Evolutionary conservation across 2,888 invertebrate species (phyloP), one percentile per base, ranked within the genome.

Genomic region (Dichetophora obliterata): DNA sequence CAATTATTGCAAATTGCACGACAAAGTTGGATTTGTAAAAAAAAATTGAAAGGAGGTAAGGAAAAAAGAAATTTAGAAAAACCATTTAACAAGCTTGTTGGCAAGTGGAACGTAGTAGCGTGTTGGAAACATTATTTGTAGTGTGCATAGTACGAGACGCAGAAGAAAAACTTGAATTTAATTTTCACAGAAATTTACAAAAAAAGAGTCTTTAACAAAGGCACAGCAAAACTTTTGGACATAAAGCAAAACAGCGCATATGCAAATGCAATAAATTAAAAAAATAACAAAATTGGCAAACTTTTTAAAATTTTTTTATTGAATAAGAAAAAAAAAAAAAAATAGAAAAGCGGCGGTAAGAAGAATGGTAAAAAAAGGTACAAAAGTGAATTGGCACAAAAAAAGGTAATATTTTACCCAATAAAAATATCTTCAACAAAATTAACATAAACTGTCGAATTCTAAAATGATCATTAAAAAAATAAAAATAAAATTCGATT

Each of bases 1-100:
- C 72, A 72, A 72, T 71, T 71, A 59, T 52, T 74, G 65, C 52
- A 65, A 74, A 74, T 74, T 74, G 65, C 50, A 68, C 34, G 68
- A 68, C 68, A 68, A 68, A 68, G 68, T 66, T 66, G 43, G 43
- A 43, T 43, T 66, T 19, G 22, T 22, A 37, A 66, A 27, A 65
- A 65, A 65, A 27, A 19, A 65, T n/a, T n/a, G 8, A 16, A 24
- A 65, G 19, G n/a, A 22, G 3, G 8, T 19, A 27, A 59, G 11
- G 0, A 1, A 24, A 8, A 24, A 1, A 14, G 14, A 43, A 11
- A 43, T 43, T 43, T 43, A 43, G 19, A 59, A 59, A 59, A 59
- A 59, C 24, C 57, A n/a, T 27, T 27, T 24, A 14, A 59, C 57
- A 54, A 22, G 54, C 19, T 54, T 22, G 54, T 54, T 61, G 6